phyloP scores from a whole-genome alignment of 2,797 vertebrate species.

The Pseudochaenichthys georgianus region DNA sequence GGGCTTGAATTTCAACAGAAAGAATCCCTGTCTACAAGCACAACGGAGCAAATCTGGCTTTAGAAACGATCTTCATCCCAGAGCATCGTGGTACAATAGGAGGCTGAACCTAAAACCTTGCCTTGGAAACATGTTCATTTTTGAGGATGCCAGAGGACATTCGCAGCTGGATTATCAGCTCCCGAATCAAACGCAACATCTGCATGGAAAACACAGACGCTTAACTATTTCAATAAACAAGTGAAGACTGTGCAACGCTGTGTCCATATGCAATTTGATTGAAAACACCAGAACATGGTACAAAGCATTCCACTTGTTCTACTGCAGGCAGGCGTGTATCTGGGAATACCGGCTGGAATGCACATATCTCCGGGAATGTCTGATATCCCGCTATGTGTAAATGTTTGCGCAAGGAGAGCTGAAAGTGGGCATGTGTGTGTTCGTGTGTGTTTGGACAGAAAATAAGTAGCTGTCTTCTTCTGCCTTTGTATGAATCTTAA shows the following conservation, averaged over 20 bases:
- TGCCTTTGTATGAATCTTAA: slow-evolving; percentile 80
- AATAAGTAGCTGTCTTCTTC: slow-evolving; percentile 63
- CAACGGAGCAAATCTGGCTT: slow-evolving; percentile 76
- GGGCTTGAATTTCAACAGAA: slow-evolving; percentile 74
- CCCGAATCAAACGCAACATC: slow-evolving; percentile 7
- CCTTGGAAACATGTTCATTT: slow-evolving; percentile 43
- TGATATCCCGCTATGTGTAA: slow-evolving; percentile 67
- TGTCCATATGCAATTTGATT: neutral
- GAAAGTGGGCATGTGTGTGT: slow-evolving; percentile 32
- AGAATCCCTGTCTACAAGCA: slow-evolving; percentile 64
- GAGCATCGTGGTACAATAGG: slow-evolving; percentile 58
- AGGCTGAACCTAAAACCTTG: slow-evolving; percentile 41
- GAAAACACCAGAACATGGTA: neutral
- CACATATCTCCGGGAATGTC: slow-evolving; percentile 63
- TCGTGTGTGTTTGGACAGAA: slow-evolving; percentile 31
- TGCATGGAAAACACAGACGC: neutral
- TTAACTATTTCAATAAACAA: neutral
- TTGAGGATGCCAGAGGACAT: slow-evolving; percentile 6
- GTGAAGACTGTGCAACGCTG: too few relatives aligned
- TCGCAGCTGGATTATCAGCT: slow-evolving; percentile 20
- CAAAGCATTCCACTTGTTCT: slow-evolving; percentile 3
- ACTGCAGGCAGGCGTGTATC: slow-evolving; percentile 28
- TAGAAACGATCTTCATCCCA: slow-evolving; percentile 64
- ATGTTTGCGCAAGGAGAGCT: slow-evolving; percentile 69
- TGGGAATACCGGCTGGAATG: slow-evolving; percentile 61